phyloP scores from a whole-genome alignment of 2,888 invertebrate genomes.

The Bibio marci region DNA sequence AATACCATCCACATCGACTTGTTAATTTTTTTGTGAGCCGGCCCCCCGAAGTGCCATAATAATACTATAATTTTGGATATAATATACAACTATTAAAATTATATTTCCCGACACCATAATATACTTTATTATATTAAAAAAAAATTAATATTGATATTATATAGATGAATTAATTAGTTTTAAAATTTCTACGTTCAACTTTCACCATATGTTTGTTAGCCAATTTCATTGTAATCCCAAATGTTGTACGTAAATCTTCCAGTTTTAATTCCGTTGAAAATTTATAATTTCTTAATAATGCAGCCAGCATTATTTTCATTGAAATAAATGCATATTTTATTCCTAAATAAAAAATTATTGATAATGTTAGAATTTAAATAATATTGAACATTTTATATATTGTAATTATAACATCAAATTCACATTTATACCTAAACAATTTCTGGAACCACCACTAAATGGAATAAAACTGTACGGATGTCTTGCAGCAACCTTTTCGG shows the following conservation, averaged over 20 bases:
- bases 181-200: conserved; percentile 1
- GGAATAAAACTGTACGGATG: conserved; percentile 7
- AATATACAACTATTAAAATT: too few relatives aligned
- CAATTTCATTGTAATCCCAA: conserved; percentile 15
- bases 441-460: conserved; percentile 6
- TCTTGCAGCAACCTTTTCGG: conserved; percentile 7
- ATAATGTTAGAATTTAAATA: neutral
- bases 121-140: too few relatives aligned
- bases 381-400: too few relatives aligned
- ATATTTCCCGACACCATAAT: too few relatives aligned
- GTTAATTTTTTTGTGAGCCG: too few relatives aligned
- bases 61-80: too few relatives aligned
- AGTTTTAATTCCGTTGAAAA: conserved; percentile 14
- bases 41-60: too few relatives aligned
- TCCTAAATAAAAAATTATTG: neutral
- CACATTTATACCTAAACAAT: conserved; percentile 8
- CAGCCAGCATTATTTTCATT: conserved; percentile 12
- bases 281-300: conserved; percentile 13
- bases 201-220: conserved; percentile 1
- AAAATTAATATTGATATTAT: too few relatives aligned
- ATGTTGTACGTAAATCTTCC: conserved; percentile 13
- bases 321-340: conserved; percentile 14
- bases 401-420: too few relatives aligned
- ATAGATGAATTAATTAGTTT: too few relatives aligned
- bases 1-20: too few relatives aligned